Evolutionary conservation across 2,113 vertebrate genomes (phyloP).

Genomic region (Cyphomyrus discorhynchus): DNA sequence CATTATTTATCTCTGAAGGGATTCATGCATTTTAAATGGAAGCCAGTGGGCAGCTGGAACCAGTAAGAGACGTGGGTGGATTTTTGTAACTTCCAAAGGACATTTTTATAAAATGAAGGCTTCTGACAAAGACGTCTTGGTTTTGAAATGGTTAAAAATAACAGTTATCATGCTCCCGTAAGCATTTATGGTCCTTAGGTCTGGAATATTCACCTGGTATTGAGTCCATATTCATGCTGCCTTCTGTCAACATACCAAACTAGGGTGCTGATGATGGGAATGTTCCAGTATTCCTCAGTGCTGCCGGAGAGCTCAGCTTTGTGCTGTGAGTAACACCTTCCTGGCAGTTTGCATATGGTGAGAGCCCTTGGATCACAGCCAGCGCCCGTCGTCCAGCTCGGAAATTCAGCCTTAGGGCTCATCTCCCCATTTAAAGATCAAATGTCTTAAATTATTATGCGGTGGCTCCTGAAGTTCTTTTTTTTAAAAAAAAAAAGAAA

Average conservation of each 20-base stretch:
- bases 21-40: neutral
- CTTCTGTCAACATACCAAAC: neutral
- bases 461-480: neutral
- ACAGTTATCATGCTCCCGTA: neutral
- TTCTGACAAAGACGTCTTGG: neutral
- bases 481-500: neutral
- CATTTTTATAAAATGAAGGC: neutral
- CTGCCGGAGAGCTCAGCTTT: neutral
- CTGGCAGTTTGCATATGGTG: neutral
- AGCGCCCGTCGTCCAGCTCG: neutral
- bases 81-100: neutral
- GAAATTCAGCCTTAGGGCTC: conserved; percentile 19
- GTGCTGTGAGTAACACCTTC: neutral
- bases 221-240: neutral
- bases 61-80: neutral
- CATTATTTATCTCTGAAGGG: neutral
- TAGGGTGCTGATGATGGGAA: neutral
- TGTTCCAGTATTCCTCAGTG: neutral
- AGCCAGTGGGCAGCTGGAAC: neutral
- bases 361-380: neutral
- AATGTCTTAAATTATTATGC: conserved; percentile 29
- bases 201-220: neutral
- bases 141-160: neutral
- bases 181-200: neutral
- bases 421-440: conserved; percentile 30